phyloP scores from a whole-genome alignment of 2,113 vertebrate species.

The Rattus rattus region DNA sequence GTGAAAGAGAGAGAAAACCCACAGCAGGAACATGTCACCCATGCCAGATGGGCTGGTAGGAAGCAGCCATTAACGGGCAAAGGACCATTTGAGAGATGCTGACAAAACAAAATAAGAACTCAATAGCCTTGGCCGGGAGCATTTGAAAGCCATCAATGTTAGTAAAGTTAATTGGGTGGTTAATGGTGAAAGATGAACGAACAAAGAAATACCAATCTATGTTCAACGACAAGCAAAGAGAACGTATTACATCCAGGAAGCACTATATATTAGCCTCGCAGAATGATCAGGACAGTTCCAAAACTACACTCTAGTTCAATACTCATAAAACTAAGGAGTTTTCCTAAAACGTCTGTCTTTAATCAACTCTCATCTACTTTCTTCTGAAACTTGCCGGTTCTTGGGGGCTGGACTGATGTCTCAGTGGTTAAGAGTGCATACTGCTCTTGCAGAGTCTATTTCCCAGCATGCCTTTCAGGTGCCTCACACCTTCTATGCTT shows the following conservation, averaged over 20 bases:
- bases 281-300: not conserved
- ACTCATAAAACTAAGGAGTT: constrained; percentile 35
- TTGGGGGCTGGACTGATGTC: not conserved
- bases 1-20: constrained; percentile 20
- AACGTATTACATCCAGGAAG: constrained; percentile 19
- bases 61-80: constrained; percentile 22
- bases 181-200: constrained; percentile 61
- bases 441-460: not conserved
- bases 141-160: constrained; percentile 57
- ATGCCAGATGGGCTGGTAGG: not conserved
- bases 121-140: constrained; percentile 44
- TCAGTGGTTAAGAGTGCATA: not conserved
- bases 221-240: constrained; percentile 53
- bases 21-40: not conserved
- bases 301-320: not conserved
- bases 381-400: constrained; percentile 27
- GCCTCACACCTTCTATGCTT: not conserved
- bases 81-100: constrained; percentile 50
- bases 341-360: not conserved
- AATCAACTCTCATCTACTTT: not conserved
- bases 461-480: not conserved
- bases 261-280: not conserved
- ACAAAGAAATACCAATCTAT: constrained; percentile 43
- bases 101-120: constrained; percentile 72
- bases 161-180: constrained; percentile 62